These are phyloP conservation scores for Candidula unifasciata DNA, from an alignment of 2,888 invertebrate species.

Conservation along the genomic window DNA sequence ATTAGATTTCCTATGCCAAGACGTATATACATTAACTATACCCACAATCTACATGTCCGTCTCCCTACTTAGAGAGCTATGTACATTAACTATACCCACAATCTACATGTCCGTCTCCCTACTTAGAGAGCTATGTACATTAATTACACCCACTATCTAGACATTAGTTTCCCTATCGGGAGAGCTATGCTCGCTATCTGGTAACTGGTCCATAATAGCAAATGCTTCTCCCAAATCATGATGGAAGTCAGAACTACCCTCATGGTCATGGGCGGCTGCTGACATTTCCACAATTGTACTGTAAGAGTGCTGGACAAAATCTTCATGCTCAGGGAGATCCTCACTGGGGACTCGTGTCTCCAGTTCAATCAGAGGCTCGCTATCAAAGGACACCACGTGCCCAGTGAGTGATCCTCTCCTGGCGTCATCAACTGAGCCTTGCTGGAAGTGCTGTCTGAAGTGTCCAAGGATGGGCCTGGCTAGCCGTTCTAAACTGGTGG, in stretches of 20 bases:
- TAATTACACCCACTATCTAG: not conserved
- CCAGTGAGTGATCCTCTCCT: conserved; percentile 7
- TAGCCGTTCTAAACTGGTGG: conserved; percentile 52
- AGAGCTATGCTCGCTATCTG: conserved; percentile 27
- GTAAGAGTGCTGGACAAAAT: conserved; percentile 45
- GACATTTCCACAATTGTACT: conserved; percentile 48
- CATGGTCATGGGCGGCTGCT: not conserved
- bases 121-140: not conserved
- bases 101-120: not conserved
- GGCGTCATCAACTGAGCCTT: conserved; percentile 8
- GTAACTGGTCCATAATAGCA: conserved; percentile 45
- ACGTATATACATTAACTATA: not conserved
- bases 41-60: not conserved
- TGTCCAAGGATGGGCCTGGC: conserved; percentile 52
- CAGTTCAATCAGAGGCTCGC: conserved; percentile 20
- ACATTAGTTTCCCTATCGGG: conserved; percentile 49
- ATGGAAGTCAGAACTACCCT: conserved; percentile 18
- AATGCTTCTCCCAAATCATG: conserved; percentile 37
- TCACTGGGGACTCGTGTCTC: not conserved
- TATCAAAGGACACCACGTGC: conserved; percentile 16
- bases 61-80: conserved; percentile 15
- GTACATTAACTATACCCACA: not conserved
- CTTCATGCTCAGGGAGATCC: conserved; percentile 23
- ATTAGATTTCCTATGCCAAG: not conserved
- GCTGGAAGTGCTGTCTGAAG: conserved; percentile 33